A percentile compares a stretch with the other conserved stretches of the same genome.
Evolutionary conservation across 2,113 vertebrate genomes (phyloP).

Genomic region (Hippocampus guttulatus): DNA sequence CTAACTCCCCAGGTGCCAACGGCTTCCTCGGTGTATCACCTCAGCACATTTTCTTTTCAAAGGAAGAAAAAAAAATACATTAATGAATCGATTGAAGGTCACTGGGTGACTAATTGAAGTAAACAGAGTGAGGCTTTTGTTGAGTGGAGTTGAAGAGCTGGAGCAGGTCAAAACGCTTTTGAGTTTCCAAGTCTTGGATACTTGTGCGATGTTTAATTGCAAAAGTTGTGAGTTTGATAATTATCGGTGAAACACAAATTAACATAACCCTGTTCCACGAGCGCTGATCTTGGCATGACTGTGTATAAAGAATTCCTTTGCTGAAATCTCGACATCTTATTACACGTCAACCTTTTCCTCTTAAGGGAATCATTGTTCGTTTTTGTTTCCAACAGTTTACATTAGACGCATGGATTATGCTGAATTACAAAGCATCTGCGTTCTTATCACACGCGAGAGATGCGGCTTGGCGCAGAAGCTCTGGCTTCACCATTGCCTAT

Average conservation of each 20-base stretch:
- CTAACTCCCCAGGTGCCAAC: constrained; percentile 38
- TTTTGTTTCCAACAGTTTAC: neutral
- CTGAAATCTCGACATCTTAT: neutral
- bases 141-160: constrained; percentile 46
- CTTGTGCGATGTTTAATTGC: neutral
- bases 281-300: neutral
- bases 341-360: neutral
- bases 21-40: constrained; percentile 42
- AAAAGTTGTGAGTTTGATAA: neutral
- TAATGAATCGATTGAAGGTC: constrained; percentile 44
- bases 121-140: constrained; percentile 71
- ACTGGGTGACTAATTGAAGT: constrained; percentile 60
- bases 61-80: constrained; percentile 7
- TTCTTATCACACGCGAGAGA: neutral
- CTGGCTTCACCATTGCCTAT: neutral
- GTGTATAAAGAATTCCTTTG: too few relatives aligned
- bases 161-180: constrained; percentile 57
- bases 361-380: too few relatives aligned
- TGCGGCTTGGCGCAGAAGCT: too few relatives aligned
- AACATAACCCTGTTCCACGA: neutral
- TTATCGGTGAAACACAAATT: neutral
- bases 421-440: too few relatives aligned
- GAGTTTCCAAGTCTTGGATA: constrained; percentile 26
- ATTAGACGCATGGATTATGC: neutral
- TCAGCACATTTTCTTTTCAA: constrained; percentile 19